Evolutionary conservation across 1,140 invertebrate genomes (phyloP).

Genomic region (Pachyrhynchus sulphureomaculatus): DNA sequence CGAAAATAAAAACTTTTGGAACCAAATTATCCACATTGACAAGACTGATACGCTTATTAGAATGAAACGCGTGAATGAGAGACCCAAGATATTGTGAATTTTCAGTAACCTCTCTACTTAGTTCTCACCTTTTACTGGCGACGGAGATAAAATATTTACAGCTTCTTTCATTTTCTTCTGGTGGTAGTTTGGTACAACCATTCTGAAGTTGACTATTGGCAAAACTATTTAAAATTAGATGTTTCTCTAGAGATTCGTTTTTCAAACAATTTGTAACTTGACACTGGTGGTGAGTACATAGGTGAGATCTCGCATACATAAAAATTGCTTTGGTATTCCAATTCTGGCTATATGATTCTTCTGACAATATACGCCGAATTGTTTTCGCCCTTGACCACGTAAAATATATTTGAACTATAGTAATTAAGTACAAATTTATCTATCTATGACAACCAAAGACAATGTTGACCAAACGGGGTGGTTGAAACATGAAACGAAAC

Average conservation of each 20-base stretch:
- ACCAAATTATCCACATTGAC: no score
- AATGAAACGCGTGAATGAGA: no score
- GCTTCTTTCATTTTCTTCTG: not conserved
- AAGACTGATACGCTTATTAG: no score
- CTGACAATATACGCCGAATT: slow-evolving; percentile 37
- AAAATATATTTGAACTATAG: slow-evolving; percentile 20
- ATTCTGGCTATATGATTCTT: slow-evolving; percentile 27
- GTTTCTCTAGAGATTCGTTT: slow-evolving; percentile 32
- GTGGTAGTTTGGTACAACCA: not conserved
- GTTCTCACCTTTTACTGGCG: slow-evolving; percentile 14
- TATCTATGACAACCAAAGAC: no score
- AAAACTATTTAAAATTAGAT: slow-evolving; percentile 28
- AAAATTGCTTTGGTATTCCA: slow-evolving; percentile 44
- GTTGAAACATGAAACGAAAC: no score
- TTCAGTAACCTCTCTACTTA: no score
- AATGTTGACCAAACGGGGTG: no score
- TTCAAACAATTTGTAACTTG: slow-evolving; percentile 34
- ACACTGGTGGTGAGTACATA: slow-evolving; percentile 32
- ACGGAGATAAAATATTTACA: slow-evolving; percentile 22
- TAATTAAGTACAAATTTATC: no score
- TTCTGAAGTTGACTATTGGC: slow-evolving; percentile 1
- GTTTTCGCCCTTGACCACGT: slow-evolving; percentile 45
- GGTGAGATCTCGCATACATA: slow-evolving; percentile 43
- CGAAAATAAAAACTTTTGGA: no score
- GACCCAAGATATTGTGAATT: no score